Percentiles rank a stretch among this genome's conserved stretches.
These are phyloP conservation scores for Nephrotoma guestfalica DNA, from an alignment of 2,888 invertebrate species.

Conservation along the genomic window DNA sequence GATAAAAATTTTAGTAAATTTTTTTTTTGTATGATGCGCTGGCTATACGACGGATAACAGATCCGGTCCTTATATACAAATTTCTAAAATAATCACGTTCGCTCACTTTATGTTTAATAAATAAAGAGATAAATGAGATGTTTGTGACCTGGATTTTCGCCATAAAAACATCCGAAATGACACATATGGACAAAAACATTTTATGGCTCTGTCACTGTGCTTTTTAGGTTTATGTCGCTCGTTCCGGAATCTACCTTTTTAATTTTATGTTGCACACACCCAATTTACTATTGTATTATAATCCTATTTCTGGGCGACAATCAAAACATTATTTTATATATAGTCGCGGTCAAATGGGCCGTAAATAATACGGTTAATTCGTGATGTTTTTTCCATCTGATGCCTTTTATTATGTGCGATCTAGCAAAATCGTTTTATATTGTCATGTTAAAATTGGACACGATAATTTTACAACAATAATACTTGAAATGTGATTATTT, in stretches of 20 bases:
- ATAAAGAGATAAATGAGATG: neutral
- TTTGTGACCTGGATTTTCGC: neutral
- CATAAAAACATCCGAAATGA: neutral
- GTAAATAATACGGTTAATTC: neutral
- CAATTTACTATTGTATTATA: neutral
- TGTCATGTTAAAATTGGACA: neutral
- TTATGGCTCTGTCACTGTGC: neutral
- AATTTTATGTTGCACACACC: neutral
- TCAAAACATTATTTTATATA: neutral
- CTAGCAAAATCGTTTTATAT: neutral
- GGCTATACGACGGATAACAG: neutral
- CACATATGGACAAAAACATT: neutral
- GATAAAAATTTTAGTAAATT: neutral
- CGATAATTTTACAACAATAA: neutral
- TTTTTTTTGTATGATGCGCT: neutral
- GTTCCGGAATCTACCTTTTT: neutral
- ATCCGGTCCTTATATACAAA: neutral
- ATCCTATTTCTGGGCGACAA: neutral
- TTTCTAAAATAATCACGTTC: neutral
- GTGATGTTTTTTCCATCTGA: neutral
- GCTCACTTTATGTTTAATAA: neutral
- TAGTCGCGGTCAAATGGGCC: neutral
- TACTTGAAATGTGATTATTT: too few species aligned
- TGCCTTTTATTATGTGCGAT: neutral
- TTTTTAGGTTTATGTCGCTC: neutral